Evolutionary conservation across 2,888 invertebrate species (phyloP).

Genomic region (Apeira syringaria): DNA sequence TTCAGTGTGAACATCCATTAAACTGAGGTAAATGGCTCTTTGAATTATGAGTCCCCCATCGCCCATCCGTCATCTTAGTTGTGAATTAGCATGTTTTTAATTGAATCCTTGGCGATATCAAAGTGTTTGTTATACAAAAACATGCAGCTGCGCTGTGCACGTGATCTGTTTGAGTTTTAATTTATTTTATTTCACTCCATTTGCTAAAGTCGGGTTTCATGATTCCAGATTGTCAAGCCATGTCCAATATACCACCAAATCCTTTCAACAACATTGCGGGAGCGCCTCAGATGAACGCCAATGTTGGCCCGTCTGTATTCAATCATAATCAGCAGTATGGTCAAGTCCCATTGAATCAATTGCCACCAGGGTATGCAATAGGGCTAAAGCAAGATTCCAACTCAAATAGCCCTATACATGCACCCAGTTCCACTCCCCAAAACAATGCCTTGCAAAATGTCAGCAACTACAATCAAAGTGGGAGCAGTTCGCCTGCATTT

Average conservation of each 20-base stretch:
- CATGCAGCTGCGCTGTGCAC: constrained; percentile 31
- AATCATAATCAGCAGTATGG: constrained; percentile 54
- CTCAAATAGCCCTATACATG: constrained; percentile 62
- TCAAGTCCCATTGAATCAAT: constrained; percentile 58
- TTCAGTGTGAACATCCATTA: constrained; percentile 52
- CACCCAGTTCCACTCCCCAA: constrained; percentile 40
- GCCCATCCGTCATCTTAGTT: constrained; percentile 65
- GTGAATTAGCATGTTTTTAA: constrained; percentile 77
- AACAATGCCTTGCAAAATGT: constrained; percentile 51
- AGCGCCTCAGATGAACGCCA: constrained; percentile 52
- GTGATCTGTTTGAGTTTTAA: constrained; percentile 5
- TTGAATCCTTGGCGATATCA: constrained; percentile 58
- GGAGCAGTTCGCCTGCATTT: constrained; percentile 71
- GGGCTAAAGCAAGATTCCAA: constrained; percentile 64
- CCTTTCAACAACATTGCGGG: constrained; percentile 62
- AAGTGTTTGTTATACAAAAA: constrained; percentile 57
- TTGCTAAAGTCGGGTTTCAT: constrained; percentile 37
- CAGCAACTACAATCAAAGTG: constrained; percentile 66
- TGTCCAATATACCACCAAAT: constrained; percentile 76
- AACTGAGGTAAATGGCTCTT: constrained; percentile 58
- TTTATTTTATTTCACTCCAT: constrained; percentile 7
- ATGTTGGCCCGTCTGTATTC: constrained; percentile 46
- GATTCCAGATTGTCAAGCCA: constrained; percentile 74
- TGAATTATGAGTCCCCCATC: constrained; percentile 37
- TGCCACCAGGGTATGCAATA: constrained; percentile 56